Conservation (phyloP, 2,888 invertebrate species). For the Tiliacea aurago region DNA sequence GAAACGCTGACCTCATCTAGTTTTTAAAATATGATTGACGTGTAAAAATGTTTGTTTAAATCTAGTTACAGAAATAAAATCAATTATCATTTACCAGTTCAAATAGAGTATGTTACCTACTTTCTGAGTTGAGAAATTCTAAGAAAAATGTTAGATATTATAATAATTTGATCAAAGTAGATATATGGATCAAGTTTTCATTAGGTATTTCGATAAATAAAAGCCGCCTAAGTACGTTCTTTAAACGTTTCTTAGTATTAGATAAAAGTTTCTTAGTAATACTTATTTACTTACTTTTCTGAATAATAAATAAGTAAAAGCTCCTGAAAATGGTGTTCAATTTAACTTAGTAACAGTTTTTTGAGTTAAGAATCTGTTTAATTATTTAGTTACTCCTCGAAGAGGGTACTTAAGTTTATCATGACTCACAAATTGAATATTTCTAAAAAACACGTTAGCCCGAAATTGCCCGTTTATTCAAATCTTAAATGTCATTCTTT, state of each 20-base stretch:
- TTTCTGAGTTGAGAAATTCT: neutral
- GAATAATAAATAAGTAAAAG: neutral
- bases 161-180: no score
- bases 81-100: no score
- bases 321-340: neutral
- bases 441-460: neutral
- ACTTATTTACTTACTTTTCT: neutral
- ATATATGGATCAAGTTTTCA: neutral
- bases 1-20: no score
- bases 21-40: no score
- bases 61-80: no score
- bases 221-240: neutral
- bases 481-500: neutral
- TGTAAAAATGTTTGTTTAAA: no score
- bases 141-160: neutral
- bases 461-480: no score
- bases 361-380: neutral
- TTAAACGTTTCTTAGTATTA: neutral
- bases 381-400: neutral
- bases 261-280: neutral
- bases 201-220: neutral
- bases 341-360: neutral
- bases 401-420: neutral
- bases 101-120: no score
- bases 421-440: slow-evolving; percentile 17